Evolutionary conservation across 2,888 invertebrate genomes (phyloP), one percentile per base, ranked within the genome.

Genomic region (Liodrosophila aerea): DNA sequence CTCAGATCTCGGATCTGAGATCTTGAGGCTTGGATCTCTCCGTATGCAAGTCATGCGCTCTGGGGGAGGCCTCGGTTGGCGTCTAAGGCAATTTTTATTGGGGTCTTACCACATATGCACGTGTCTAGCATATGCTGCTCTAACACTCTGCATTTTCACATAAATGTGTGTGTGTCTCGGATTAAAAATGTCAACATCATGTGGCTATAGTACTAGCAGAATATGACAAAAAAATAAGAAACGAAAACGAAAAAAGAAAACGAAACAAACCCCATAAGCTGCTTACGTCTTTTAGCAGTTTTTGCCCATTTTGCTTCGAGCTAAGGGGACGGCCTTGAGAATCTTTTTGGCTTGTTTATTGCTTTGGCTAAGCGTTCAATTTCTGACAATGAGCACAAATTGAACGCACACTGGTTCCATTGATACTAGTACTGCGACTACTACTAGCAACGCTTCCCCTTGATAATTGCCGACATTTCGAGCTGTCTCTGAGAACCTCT

Each of bases 121-220:
- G 44, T 49, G 41, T 41, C 15, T 40, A 15, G 29, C 40, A 40
- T 37, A 22, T 50, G n/a, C 36, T 31, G 9, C 45, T 7, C 9
- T 9, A 8, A 8, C 37, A 1, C 4, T 16, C 15, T 15, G 12
- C 16, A 15, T 8, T 16, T 22, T 8, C 12, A 39, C 39, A 34
- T 18, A 11, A 8, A 39, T 50, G 39, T 39, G 51, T 53, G 16
- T 46, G 29, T 39, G n/a, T 45, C 37, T 40, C n/a, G 33, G 58
- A 22, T 50, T 54, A 57, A 56, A 65, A 73, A 74, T 69, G 77
- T 81, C 77, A 81, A 77, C 74, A 53, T 52, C 53, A 52, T 60
- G 53, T 41, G 56, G 64, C 49, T 34, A 63, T 22, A 30, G 54
- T 50, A 57, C 4, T 22, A 22, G 3, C 22, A 22, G 22, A 22